These are phyloP conservation scores for Drosophila greeni DNA, from an alignment of 2,888 invertebrate species.

Conservation along the genomic window DNA sequence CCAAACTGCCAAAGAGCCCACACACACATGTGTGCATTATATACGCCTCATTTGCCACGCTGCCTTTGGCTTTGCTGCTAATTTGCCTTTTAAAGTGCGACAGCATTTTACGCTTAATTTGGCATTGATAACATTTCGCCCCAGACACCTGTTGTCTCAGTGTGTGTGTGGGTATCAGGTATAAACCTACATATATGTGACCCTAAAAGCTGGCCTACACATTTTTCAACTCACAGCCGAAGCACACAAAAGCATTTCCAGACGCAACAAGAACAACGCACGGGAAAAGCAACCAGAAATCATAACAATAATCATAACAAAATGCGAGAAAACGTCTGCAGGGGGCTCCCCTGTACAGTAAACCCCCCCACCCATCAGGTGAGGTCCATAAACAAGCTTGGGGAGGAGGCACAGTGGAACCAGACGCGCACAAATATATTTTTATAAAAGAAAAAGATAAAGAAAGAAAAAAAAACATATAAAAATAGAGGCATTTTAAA, in stretches of 20 bases:
- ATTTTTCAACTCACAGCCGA: constrained; percentile 50
- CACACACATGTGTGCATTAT: constrained; percentile 57
- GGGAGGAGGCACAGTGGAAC: constrained; percentile 1
- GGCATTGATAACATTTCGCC: constrained; percentile 61
- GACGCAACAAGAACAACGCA: constrained; percentile 26
- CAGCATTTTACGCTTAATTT: constrained; percentile 71
- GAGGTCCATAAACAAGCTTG: background rate
- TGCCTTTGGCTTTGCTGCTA: constrained; percentile 28
- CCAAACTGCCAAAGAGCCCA: constrained; percentile 12
- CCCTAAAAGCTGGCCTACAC: constrained; percentile 52
- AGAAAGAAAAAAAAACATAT: background rate
- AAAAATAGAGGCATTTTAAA: too few species aligned
- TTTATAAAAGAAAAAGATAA: too few species aligned
- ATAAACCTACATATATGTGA: constrained; percentile 10
- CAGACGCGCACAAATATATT: too few species aligned
- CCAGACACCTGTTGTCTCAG: constrained; percentile 60
- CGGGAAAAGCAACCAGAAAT: constrained; percentile 34
- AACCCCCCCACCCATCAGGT: background rate
- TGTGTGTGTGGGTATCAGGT: constrained; percentile 10
- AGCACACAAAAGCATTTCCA: constrained; percentile 53
- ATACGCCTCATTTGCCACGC: constrained; percentile 72
- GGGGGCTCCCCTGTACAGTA: constrained; percentile 33
- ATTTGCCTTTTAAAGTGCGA: constrained; percentile 63
- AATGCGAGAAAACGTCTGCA: constrained; percentile 51
- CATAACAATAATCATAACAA: constrained; percentile 69